These are phyloP conservation scores for Bergia puertoricense DNA, from an alignment of 92 coral and sea anemone species.

Conservation along the genomic window DNA sequence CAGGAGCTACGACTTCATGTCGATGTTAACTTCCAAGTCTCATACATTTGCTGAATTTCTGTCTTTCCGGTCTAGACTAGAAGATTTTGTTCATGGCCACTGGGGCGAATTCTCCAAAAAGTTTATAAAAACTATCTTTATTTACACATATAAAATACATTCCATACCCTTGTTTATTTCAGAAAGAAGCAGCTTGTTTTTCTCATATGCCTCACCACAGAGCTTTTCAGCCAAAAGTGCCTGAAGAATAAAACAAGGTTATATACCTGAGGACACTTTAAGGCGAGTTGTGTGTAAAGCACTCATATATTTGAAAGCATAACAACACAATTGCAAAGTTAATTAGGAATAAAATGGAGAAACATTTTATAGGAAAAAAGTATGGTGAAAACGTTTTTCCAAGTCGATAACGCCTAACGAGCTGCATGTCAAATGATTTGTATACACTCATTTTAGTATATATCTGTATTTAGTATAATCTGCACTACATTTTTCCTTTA, in stretches of 20 bases:
- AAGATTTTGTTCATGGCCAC: too few species aligned
- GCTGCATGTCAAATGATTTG: too few species aligned
- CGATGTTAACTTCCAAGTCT: too few species aligned
- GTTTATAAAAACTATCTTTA: not conserved
- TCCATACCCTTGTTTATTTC: constrained; percentile 66
- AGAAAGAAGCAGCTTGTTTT: constrained; percentile 59
- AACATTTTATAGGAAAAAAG: not conserved
- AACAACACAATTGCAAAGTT: not conserved
- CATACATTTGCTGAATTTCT: too few species aligned
- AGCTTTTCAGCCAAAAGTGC: constrained; percentile 66
- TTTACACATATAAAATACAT: not conserved
- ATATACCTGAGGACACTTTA: not conserved
- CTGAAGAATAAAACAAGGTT: constrained; percentile 36
- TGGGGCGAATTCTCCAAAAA: too few species aligned
- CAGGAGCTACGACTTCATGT: too few species aligned
- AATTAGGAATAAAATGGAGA: not conserved
- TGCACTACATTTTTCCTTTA: too few species aligned
- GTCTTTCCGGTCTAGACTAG: too few species aligned
- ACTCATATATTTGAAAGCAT: not conserved
- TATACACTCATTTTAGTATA: too few species aligned
- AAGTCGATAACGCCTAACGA: too few species aligned
- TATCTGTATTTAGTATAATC: too few species aligned
- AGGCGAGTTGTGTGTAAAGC: not conserved
- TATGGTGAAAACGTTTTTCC: too few species aligned
- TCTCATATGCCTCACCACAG: constrained; percentile 67